A percentile compares a stretch with the other conserved stretches of the same genome.
Evolutionary conservation across 37 sponge, comb jelly and placozoan species (phyloP).

Genomic region (Ianthella basta): DNA sequence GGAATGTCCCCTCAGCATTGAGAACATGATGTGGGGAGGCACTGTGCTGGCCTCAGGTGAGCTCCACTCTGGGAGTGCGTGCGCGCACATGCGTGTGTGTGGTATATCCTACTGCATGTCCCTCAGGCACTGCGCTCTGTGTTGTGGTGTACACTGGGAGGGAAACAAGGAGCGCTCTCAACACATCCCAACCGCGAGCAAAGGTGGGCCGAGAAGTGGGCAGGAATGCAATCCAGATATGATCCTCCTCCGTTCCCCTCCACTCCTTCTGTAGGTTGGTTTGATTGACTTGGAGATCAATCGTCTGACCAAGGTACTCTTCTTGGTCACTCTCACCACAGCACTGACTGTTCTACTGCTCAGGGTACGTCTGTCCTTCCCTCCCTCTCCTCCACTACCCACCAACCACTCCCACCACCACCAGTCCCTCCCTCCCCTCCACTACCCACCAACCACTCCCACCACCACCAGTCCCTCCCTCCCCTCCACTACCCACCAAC

Average conservation of each 20-base stretch:
- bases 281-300: conserved; percentile 91
- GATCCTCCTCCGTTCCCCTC: background rate
- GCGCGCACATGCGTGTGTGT: background rate
- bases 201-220: conserved; percentile 55
- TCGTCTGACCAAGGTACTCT: conserved; percentile 90
- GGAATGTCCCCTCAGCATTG: conserved; percentile 86
- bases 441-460: too few species aligned
- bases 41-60: conserved; percentile 92
- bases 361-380: conserved; percentile 70
- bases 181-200: conserved; percentile 75
- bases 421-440: too few species aligned
- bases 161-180: conserved; percentile 89
- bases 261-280: conserved; percentile 61
- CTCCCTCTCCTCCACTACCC: too few species aligned
- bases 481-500: too few species aligned
- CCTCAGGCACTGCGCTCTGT: conserved; percentile 78
- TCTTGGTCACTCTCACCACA: conserved; percentile 69
- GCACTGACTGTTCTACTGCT: conserved; percentile 69
- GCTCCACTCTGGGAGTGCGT: background rate
- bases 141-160: conserved; percentile 89
- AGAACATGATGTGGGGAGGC: conserved; percentile 91
- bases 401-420: too few species aligned
- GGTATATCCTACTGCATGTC: too few species aligned
- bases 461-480: too few species aligned
- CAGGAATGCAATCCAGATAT: too few species aligned